Conservation (phyloP, 2,797 vertebrate genomes). For the Ataeniobius toweri region DNA sequence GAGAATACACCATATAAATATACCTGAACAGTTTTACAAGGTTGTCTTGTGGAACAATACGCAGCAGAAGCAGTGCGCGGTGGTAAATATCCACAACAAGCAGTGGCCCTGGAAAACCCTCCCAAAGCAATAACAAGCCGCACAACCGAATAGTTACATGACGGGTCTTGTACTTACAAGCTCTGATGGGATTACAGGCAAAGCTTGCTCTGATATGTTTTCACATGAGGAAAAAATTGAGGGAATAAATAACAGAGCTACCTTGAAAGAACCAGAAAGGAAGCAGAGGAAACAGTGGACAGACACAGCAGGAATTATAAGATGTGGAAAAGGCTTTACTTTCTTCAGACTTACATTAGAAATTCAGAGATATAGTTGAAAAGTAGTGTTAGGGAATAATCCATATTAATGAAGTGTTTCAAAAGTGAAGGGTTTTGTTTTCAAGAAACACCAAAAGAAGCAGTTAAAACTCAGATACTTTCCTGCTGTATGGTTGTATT, state of each 20-base stretch:
- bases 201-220: constrained; percentile 55
- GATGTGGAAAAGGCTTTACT: constrained; percentile 31
- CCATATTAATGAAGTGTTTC: constrained; percentile 9
- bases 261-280: constrained; percentile 32
- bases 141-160: constrained; percentile 58
- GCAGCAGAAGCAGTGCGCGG: constrained; percentile 29
- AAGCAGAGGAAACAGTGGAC: constrained; percentile 14
- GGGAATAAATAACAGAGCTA: constrained; percentile 21
- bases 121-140: constrained; percentile 57
- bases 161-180: constrained; percentile 60
- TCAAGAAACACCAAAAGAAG: neutral
- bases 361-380: constrained; percentile 3
- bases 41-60: constrained; percentile 51
- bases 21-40: constrained; percentile 67
- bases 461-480: neutral
- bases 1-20: constrained; percentile 60
- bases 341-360: constrained; percentile 9
- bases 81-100: constrained; percentile 65
- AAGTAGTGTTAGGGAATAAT: constrained; percentile 3
- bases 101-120: constrained; percentile 34
- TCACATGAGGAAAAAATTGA: constrained; percentile 39
- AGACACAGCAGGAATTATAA: constrained; percentile 35
- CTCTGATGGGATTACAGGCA: constrained; percentile 58
- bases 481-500: neutral
- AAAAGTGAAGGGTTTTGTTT: constrained; percentile 11